A percentile compares a stretch with the other conserved stretches of the same genome.
phyloP scores from a whole-genome alignment of 2,797 vertebrate genomes.

The Meda fulgida region DNA sequence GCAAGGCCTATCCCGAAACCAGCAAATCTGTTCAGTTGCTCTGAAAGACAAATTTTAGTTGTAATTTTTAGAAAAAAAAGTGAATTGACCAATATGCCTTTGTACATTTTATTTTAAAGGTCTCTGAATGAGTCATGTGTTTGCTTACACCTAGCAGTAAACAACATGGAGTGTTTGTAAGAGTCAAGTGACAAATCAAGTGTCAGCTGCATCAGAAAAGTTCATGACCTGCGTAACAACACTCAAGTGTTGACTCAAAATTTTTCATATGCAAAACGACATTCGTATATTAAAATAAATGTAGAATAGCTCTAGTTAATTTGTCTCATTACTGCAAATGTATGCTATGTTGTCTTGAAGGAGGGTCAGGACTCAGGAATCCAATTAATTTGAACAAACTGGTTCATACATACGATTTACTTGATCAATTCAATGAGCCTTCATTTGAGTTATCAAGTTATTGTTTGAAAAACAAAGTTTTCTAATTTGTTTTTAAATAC shows the following conservation, averaged over 20 bases:
- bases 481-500: neutral
- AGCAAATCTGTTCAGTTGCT: conserved; percentile 93
- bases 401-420: neutral
- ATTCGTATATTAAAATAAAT: neutral
- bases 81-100: neutral
- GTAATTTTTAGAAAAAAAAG: neutral
- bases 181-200: neutral
- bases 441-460: neutral
- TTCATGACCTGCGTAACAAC: neutral
- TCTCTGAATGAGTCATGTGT: neutral
- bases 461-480: neutral
- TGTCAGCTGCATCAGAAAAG: neutral
- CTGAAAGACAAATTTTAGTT: conserved; percentile 70
- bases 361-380: neutral
- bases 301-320: neutral
- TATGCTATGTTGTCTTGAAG: neutral
- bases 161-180: neutral
- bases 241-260: neutral
- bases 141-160: neutral
- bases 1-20: conserved; percentile 97
- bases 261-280: neutral
- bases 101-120: conserved; percentile 7
- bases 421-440: neutral
- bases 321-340: neutral
- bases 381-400: neutral